Evolutionary conservation across 35 echinoderm and acorn worm genomes (phyloP), one percentile per base, ranked within the genome.

Genomic region (Anneissia japonica): DNA sequence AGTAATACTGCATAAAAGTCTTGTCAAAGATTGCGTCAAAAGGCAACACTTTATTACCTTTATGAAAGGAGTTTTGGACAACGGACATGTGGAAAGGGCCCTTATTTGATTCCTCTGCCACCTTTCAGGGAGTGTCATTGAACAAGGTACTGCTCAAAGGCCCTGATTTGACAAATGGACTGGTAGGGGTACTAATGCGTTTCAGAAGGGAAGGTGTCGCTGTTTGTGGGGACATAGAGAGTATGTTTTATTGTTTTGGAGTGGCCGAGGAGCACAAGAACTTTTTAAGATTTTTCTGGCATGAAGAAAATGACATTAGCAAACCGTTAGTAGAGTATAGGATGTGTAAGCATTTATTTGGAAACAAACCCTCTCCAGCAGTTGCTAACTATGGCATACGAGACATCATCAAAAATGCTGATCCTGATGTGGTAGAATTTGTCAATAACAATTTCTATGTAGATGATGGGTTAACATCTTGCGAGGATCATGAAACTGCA

Each of bases 201-300:
- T 88, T 88, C 32, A 26, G 86, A 35, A 80, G 31, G 30, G 40
- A 81, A 4, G 38, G 76, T 16, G 43, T 88, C 35, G 86, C 86
- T 30, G 77, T 88, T 19, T 78, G 17, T 16, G 85, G 73, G 35
- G 79, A 81, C n/a, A 38, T 81, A 3, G 28, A 81, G 37, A 7
- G 10, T 9, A 83, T 83, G 81, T 83, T 83, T 35, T 55, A 83
- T 35, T 55, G 43, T 14, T 89, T 89, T 84, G n/a, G 28, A 30
- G 83, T 86, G 33, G 30, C 37, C 9, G 78, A 79, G 35, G 21
- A 83, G 55, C 38, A 87, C 37, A 17, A 46, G 23, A 32, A 89
- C 34, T 89, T 46, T 32, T 46, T 89, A 32, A 17, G 87, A 29
- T 84, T 89, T 41, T 31, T 89, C 80, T 87, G 86, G 76, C 82